Base-by-base conservation (phyloP, 2,113 vertebrate species). In the Rissa tridactyla region DNA sequence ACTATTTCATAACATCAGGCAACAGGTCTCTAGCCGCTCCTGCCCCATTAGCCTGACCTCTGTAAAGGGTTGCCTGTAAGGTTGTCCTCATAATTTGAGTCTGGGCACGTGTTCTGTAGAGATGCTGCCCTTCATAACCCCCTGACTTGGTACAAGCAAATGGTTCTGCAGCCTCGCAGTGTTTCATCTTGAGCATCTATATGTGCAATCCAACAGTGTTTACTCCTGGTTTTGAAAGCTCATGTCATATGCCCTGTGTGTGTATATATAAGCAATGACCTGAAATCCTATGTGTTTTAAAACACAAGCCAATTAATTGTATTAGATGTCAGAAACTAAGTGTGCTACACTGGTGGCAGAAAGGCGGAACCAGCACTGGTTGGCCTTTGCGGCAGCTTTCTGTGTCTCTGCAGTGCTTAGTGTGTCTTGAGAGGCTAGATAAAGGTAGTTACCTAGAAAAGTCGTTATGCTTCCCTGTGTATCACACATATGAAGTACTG, bases 141-240 rank as follows among this genome's bases (percentile, higher is more conserved):
- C 3, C 11, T 36, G 13, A 21, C 42, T 34, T 0, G 0, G 19
- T 14, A 23, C 15, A 27, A 54, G n/a, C 27, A 54, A 29, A 30
- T 14, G 18, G 8, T 42, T 88, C 71, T 71, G 34, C 57, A 70
- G 27, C 40, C 19, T 68, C 3, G 1, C 15, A 4, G 2, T 64
- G 15, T 13, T 44, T 71, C 10, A 2, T 64, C 10, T 22, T 61
- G 34, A n/a, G 15, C 25, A 34, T 44, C 54, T 52, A 0, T 47
- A 9, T 30, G 38, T 52, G 49, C 8, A 11, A 46, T 30, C 11
- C 19, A 6, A 14, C 51, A 22, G 26, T 22, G 17, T 49, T 73
- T 79, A 51, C 25, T 78, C 6, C 13, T 60, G 40, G 5, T 27
- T 76, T 60, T 69, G 60, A 42, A 78, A 60, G 20, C 20, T 60